Percentiles rank a stretch among this genome's conserved stretches.
Evolutionary conservation across 92 coral and sea anemone species (phyloP).

Genomic region (Zoanthus sociatus): DNA sequence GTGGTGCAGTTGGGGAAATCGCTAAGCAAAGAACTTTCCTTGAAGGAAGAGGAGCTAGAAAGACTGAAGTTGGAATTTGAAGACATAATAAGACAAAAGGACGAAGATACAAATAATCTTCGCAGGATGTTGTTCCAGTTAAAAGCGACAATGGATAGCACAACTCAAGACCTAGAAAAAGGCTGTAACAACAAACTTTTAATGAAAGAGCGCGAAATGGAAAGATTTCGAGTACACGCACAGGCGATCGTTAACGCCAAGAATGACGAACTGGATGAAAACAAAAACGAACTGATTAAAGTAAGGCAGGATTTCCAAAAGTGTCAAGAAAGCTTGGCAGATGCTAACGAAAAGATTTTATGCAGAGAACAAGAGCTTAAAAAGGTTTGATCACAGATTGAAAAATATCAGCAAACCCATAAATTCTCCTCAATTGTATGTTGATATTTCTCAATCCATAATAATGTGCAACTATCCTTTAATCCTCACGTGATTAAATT

Average conservation of each 20-base stretch:
- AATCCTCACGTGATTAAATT: no score
- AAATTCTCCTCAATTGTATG: no score
- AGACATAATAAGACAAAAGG: background rate
- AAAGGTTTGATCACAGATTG: background rate
- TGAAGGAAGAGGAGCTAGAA: constrained; percentile 31
- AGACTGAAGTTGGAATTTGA: background rate
- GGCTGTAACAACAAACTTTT: constrained; percentile 7
- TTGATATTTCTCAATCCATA: no score
- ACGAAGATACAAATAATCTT: constrained; percentile 20
- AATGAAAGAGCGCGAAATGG: constrained; percentile 12
- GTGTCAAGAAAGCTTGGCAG: background rate
- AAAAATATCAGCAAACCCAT: background rate
- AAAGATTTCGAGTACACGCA: constrained; percentile 3
- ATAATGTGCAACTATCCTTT: no score
- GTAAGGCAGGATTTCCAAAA: background rate
- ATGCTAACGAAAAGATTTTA: background rate
- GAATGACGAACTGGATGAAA: background rate
- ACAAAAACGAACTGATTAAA: background rate
- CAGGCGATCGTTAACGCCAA: background rate
- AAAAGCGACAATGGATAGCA: constrained; percentile 13
- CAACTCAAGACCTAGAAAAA: background rate
- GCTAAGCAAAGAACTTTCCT: constrained; percentile 16
- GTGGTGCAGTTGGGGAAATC: constrained; percentile 19
- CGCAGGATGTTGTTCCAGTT: constrained; percentile 18
- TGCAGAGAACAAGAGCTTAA: background rate